These are phyloP conservation scores for Callyntrura guangdongensis DNA, from an alignment of 2,888 invertebrate species.

Conservation along the genomic window DNA sequence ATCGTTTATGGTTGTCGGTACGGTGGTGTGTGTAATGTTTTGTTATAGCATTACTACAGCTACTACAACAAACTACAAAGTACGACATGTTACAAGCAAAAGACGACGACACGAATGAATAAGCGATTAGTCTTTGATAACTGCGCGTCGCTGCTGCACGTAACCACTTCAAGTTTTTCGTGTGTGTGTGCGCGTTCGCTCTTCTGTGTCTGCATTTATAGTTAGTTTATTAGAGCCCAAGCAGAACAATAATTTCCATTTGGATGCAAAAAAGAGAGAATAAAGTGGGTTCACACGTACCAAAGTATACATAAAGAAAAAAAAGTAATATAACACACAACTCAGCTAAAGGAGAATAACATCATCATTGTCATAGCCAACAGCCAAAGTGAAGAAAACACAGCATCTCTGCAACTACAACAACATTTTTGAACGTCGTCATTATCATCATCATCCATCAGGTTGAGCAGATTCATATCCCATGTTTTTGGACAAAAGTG, in stretches of 20 bases:
- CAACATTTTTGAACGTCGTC: neutral
- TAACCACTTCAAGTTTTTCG: conserved; percentile 12
- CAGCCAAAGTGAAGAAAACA: conserved; percentile 45
- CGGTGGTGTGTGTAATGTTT: conserved; percentile 43
- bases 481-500: conserved; percentile 69
- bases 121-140: conserved; percentile 41
- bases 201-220: conserved; percentile 2
- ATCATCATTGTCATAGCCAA: neutral
- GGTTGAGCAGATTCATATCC: conserved; percentile 50
- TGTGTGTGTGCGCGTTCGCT: neutral
- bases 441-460: conserved; percentile 46
- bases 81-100: conserved; percentile 45
- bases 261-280: conserved; percentile 1
- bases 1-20: conserved; percentile 3
- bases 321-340: neutral
- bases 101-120: conserved; percentile 46
- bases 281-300: conserved; percentile 48
- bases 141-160: conserved; percentile 14
- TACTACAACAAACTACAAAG: conserved; percentile 16
- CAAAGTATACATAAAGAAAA: neutral
- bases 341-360: conserved; percentile 26
- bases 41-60: conserved; percentile 3
- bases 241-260: conserved; percentile 36
- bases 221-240: neutral
- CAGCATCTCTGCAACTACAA: conserved; percentile 42